phyloP scores from a whole-genome alignment of 92 coral and sea anemone species.

The Umimayanthus kanabou region DNA sequence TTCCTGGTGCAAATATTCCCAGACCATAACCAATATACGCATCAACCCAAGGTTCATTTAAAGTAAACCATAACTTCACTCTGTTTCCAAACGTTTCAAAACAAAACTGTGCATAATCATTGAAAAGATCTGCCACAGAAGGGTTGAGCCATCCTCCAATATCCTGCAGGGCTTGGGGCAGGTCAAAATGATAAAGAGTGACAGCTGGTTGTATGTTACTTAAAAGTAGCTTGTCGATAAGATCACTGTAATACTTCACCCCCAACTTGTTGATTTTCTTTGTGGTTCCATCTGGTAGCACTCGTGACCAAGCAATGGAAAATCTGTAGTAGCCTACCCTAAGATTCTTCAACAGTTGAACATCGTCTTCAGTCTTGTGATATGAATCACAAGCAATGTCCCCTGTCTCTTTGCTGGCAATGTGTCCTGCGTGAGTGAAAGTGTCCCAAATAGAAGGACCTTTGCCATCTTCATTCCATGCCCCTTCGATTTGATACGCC shows the following conservation, averaged over 20 bases:
- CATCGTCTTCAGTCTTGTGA: slow-evolving; percentile 40
- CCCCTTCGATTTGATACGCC: slow-evolving; percentile 66
- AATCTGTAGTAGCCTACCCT: slow-evolving; percentile 54
- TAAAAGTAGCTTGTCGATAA: slow-evolving; percentile 41
- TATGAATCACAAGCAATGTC: slow-evolving; percentile 58
- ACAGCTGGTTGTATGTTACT: slow-evolving; percentile 49
- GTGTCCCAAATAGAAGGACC: slow-evolving; percentile 54
- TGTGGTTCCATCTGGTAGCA: slow-evolving; percentile 53
- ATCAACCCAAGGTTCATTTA: slow-evolving; percentile 58
- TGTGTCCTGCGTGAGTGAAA: slow-evolving; percentile 38
- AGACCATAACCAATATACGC: slow-evolving; percentile 52
- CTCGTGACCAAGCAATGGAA: slow-evolving; percentile 56
- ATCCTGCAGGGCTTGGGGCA: slow-evolving; percentile 57
- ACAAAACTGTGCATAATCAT: slow-evolving; percentile 55
- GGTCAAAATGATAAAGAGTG: slow-evolving; percentile 56
- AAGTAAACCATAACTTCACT: slow-evolving; percentile 58
- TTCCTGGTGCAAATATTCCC: slow-evolving; percentile 52
- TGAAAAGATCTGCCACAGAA: slow-evolving; percentile 42
- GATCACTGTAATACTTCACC: slow-evolving; percentile 43
- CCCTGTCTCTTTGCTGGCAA: slow-evolving; percentile 45
- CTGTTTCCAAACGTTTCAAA: slow-evolving; percentile 54
- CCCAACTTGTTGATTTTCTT: slow-evolving; percentile 45
- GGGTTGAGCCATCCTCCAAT: slow-evolving; percentile 55
- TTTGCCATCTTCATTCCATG: slow-evolving; percentile 50
- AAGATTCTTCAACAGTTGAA: slow-evolving; percentile 41